Percentiles rank a stretch among this genome's conserved stretches.
phyloP scores from a whole-genome alignment of 2,113 vertebrate genomes.

The Podiceps cristatus region DNA sequence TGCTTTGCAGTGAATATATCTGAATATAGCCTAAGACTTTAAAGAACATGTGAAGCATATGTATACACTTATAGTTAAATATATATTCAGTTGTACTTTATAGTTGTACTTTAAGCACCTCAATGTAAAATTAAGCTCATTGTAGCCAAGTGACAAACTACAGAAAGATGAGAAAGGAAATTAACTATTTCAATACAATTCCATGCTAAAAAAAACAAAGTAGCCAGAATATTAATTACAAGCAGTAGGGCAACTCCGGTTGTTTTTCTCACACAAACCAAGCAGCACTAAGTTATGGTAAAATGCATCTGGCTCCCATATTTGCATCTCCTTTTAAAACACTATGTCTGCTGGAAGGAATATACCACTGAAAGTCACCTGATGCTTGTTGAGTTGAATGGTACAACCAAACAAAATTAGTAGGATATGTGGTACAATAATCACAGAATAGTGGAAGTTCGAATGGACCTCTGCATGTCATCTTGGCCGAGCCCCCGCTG shows the following conservation, averaged over 20 bases:
- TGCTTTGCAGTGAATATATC: background rate
- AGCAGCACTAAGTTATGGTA: background rate
- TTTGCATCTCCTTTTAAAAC: background rate
- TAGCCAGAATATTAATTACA: background rate
- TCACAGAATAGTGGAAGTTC: background rate
- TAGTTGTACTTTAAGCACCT: background rate
- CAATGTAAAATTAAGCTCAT: background rate
- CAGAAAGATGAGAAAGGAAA: background rate
- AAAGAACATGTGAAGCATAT: background rate
- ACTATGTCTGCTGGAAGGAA: background rate
- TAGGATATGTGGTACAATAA: background rate
- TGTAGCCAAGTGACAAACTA: background rate
- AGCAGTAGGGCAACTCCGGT: background rate
- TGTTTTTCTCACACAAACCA: background rate
- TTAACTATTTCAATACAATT: background rate
- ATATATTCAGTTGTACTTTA: background rate
- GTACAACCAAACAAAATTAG: background rate
- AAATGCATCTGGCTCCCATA: background rate
- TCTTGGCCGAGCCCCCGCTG: accelerated
- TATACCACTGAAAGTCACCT: background rate
- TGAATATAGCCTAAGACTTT: background rate
- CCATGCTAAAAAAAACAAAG: background rate
- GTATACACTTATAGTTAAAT: background rate
- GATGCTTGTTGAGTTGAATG: background rate
- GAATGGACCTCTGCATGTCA: background rate